phyloP scores from a whole-genome alignment of 1,140 invertebrate genomes.

The Hestina assimilis region DNA sequence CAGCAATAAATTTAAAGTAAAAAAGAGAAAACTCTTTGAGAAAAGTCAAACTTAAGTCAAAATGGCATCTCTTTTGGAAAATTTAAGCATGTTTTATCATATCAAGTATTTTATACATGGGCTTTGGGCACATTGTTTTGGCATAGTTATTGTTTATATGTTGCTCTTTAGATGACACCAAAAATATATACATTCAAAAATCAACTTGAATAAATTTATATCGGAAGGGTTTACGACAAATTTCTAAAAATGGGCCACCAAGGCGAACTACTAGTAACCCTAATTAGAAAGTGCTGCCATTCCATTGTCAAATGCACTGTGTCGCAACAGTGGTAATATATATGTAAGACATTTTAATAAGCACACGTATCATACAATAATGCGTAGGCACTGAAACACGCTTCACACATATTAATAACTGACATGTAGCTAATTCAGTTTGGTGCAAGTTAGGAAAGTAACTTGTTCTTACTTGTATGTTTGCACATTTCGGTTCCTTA shows the following conservation, averaged over 20 bases:
- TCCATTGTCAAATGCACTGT: background rate
- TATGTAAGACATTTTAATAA: slow-evolving; percentile 22
- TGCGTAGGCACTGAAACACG: slow-evolving; percentile 31
- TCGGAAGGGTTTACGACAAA: no score
- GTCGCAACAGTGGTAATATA: slow-evolving; percentile 1
- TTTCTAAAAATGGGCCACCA: no score
- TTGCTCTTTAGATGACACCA: no score
- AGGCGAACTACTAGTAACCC: background rate
- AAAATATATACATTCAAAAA: background rate
- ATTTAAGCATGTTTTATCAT: no score
- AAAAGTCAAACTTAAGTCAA: no score
- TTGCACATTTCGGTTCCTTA: no score
- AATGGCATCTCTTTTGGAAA: no score
- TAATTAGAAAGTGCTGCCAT: background rate
- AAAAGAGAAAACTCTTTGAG: no score
- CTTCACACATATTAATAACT: slow-evolving; percentile 46
- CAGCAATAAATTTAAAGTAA: no score
- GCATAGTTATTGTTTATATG: no score
- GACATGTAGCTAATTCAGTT: slow-evolving; percentile 4
- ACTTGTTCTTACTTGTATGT: background rate
- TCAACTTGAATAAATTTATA: background rate
- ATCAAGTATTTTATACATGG: no score
- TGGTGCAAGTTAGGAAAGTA: slow-evolving; percentile 22
- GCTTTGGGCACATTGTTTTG: no score
- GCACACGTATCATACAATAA: slow-evolving; percentile 13